Percentiles rank a stretch among this genome's conserved stretches.
These are phyloP conservation scores for Scrobipalpa atriplicella DNA, from an alignment of 2,888 invertebrate genomes.

Conservation along the genomic window DNA sequence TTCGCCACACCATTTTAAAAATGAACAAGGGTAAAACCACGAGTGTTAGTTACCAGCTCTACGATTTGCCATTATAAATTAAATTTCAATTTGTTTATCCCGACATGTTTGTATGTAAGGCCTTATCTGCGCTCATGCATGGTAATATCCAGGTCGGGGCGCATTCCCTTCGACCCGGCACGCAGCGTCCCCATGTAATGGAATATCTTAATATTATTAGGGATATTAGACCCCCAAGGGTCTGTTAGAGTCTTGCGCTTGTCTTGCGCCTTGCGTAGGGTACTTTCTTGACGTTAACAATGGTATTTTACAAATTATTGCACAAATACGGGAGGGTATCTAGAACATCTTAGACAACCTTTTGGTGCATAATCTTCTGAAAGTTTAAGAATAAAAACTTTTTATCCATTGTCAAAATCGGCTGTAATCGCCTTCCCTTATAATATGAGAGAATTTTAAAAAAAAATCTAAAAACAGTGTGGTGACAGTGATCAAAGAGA, in stretches of 20 bases:
- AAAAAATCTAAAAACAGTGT: too few relatives aligned
- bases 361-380: not conserved
- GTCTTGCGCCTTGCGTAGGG: not conserved
- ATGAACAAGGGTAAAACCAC: too few relatives aligned
- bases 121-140: not conserved
- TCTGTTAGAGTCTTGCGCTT: not conserved
- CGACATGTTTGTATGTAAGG: not conserved
- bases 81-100: too few relatives aligned
- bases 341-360: not conserved
- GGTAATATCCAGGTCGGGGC: slow-evolving; percentile 15
- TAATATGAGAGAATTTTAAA: too few relatives aligned
- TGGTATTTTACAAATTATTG: not conserved
- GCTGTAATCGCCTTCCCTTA: too few relatives aligned
- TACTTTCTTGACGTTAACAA: not conserved
- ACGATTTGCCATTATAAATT: too few relatives aligned
- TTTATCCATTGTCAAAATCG: slow-evolving; percentile 16
- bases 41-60: too few relatives aligned
- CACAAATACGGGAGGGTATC: too few relatives aligned
- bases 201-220: slow-evolving; percentile 14
- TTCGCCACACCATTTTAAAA: too few relatives aligned
- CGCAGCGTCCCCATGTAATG: slow-evolving; percentile 1
- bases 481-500: too few relatives aligned
- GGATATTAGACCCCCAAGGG: not conserved
- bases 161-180: not conserved
- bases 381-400: not conserved